Base-by-base conservation (phyloP, 2,797 vertebrate genomes). In the Sorex maritimensis region DNA sequence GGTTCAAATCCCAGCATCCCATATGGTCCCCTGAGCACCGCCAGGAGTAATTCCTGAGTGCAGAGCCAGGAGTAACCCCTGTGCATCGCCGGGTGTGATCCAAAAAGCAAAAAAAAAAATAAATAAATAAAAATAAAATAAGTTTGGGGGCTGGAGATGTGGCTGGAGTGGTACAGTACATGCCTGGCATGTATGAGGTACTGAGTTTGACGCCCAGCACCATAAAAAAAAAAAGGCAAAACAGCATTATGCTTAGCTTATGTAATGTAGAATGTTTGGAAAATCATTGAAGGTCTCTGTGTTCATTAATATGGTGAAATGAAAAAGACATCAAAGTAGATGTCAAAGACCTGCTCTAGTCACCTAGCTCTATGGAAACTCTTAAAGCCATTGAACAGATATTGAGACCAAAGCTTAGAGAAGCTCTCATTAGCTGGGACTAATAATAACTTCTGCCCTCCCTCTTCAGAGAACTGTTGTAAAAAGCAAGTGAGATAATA, bases 401-500 rank as follows among this genome's bases (percentile, higher is more conserved):
- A 21, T 65, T 67, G 69, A 95, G 88, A 95, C 58, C 88, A 83
- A 92, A 87, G n/a, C 38, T 92, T 73, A 69, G 85, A 88, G 77
- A 80, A 90, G 67, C 92, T 86, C 84, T 87, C 49, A 61, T 93
- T 94, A 94, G 79, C 77, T 6, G 6, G 44, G n/a, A 74, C 80
- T 88, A 92, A 94, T 90, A 93, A 92, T 4, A 92, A 78, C 28
- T 74, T 30, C 19, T 13, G 44, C 61, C 46, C 63, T 95, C 67
- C 63, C 26, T 94, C 87, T 93, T 92, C 67, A 87, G 81, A 90
- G 61, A 85, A 71, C 74, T 93, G n/a, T 24, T 95, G 24, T 90
- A 94, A 94, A 95, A 94, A 90, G 44, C 69, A 95, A 95, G 82
- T 85, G 75, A 91, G 84, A 91, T 85, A 94, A 83, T 86, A 94